Evolutionary conservation across 2,888 invertebrate species (phyloP).

Genomic region (Pseudococcus longispinus): DNA sequence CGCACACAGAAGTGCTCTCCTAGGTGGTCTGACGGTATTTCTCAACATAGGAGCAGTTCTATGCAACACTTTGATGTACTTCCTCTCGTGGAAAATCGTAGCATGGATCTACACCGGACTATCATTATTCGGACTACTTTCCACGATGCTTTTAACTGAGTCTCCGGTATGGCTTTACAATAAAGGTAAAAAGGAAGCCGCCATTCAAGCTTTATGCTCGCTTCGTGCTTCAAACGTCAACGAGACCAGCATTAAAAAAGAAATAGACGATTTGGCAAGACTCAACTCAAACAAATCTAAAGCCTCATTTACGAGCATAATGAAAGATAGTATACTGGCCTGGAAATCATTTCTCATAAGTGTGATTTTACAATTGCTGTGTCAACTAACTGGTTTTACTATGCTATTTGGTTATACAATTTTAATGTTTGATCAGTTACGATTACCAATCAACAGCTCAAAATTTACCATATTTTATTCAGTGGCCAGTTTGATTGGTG

Average conservation of each 20-base stretch:
- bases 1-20: neutral
- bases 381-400: neutral
- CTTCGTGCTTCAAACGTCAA: neutral
- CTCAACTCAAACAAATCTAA: neutral
- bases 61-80: slow-evolving; percentile 3
- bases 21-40: neutral
- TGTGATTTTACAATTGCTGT: neutral
- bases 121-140: neutral
- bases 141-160: slow-evolving; percentile 49
- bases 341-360: neutral
- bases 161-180: slow-evolving; percentile 52
- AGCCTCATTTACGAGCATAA: neutral
- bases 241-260: neutral
- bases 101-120: neutral
- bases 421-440: neutral
- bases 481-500: neutral
- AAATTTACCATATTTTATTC: neutral
- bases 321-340: neutral
- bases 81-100: slow-evolving; percentile 33
- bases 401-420: neutral
- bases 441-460: neutral
- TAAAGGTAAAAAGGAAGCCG: neutral
- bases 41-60: slow-evolving; percentile 20
- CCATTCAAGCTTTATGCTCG: neutral
- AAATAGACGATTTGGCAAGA: neutral